phyloP scores from a whole-genome alignment of 2,113 vertebrate genomes.

The Columba janthina region DNA sequence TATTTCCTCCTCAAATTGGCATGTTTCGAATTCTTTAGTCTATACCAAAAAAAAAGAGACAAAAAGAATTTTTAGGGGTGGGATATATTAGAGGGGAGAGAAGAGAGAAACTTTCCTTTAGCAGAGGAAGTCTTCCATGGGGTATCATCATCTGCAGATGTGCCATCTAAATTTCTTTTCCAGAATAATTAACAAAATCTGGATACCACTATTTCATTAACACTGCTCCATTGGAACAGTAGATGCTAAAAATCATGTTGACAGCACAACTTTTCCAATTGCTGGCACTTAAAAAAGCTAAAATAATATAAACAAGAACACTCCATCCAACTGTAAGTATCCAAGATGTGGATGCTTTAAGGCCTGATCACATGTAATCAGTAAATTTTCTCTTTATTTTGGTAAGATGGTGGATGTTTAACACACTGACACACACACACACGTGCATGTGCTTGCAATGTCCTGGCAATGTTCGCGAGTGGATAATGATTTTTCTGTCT shows the following conservation, averaged over 20 bases:
- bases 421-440: not conserved
- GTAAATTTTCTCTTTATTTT: not conserved
- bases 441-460: fast-evolving
- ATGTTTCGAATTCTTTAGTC: not conserved
- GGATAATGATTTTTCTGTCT: not conserved
- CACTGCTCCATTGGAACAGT: not conserved
- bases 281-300: not conserved
- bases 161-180: not conserved
- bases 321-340: not conserved
- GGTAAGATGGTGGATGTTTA: not conserved
- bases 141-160: not conserved
- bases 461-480: not conserved
- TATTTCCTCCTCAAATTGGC: not conserved
- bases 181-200: not conserved
- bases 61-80: not conserved
- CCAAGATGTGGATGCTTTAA: not conserved
- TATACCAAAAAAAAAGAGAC: not conserved
- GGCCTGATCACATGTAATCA: not conserved
- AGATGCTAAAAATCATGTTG: not conserved
- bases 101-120: not conserved
- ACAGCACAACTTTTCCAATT: not conserved
- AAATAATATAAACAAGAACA: not conserved
- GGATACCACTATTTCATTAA: not conserved
- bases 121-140: not conserved
- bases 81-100: not conserved